phyloP scores from a whole-genome alignment of 2,113 vertebrate species.

The Cepphus grylle region DNA sequence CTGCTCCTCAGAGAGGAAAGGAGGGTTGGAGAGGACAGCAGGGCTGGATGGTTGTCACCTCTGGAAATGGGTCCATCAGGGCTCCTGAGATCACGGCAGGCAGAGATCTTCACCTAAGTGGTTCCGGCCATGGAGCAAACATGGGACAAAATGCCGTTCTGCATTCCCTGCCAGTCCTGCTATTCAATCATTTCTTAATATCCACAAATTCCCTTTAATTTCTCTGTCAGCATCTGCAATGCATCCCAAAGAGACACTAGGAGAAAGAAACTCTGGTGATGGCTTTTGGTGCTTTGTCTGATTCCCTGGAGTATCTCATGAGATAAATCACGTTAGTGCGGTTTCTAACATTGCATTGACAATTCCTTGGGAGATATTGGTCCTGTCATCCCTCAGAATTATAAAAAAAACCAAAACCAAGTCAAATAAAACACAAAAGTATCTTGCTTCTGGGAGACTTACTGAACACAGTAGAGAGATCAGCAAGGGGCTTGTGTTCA shows the following conservation, averaged over 20 bases:
- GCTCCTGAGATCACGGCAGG: background rate
- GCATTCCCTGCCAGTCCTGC: background rate
- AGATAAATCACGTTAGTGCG: background rate
- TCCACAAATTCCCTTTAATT: background rate
- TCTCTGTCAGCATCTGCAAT: background rate
- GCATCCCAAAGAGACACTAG: background rate
- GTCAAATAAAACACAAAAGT: background rate
- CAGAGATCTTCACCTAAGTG: fast-evolving
- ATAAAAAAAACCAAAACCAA: background rate
- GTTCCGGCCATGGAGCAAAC: background rate
- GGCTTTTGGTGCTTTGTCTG: background rate
- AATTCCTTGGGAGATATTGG: background rate
- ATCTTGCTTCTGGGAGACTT: background rate
- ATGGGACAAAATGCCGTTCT: background rate
- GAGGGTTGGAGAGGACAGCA: background rate
- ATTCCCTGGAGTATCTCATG: background rate
- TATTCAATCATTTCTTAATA: background rate
- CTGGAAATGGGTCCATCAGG: background rate
- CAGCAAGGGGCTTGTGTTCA: background rate
- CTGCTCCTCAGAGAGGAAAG: background rate
- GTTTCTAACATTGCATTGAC: background rate
- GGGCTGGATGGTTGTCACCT: background rate
- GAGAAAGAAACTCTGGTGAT: background rate
- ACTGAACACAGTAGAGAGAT: background rate
- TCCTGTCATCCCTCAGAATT: background rate